These are phyloP conservation scores for Notolepis coatsorum DNA, from an alignment of 2,797 vertebrate genomes.

Conservation along the genomic window DNA sequence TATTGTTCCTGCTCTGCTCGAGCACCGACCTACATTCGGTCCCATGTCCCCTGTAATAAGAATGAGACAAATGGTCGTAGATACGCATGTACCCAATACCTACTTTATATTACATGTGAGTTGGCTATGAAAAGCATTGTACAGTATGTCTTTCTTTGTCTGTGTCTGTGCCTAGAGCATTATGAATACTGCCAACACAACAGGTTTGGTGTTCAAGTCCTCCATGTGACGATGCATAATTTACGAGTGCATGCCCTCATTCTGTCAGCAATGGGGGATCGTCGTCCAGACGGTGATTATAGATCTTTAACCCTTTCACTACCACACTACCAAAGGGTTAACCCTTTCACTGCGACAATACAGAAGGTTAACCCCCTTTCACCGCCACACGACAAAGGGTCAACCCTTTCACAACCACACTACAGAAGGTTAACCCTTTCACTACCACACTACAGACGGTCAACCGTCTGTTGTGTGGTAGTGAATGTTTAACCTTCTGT, in stretches of 20 bases:
- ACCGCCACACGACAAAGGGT: no score
- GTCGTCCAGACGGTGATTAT: slow-evolving; percentile 39
- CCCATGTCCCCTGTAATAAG: slow-evolving; percentile 29
- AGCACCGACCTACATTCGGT: slow-evolving; percentile 31
- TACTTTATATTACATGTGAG: not conserved
- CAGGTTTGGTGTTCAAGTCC: slow-evolving; percentile 43
- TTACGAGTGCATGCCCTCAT: slow-evolving; percentile 61
- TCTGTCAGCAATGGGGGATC: slow-evolving; percentile 63
- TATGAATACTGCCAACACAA: slow-evolving; percentile 34
- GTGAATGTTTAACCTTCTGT: no score
- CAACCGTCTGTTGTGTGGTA: no score
- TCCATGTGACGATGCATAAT: slow-evolving; percentile 60
- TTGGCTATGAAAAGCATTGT: not conserved
- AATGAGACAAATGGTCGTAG: slow-evolving; percentile 17
- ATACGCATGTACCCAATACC: not conserved
- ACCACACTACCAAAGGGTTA: no score
- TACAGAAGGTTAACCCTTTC: no score
- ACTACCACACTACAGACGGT: no score
- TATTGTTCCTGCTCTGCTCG: no score
- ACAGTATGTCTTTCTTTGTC: not conserved
- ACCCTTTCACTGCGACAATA: no score
- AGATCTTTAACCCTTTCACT: slow-evolving; percentile 55
- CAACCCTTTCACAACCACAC: no score
- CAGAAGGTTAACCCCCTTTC: no score
- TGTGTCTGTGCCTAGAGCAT: slow-evolving; percentile 13